Base-by-base conservation (phyloP, 2,888 invertebrate genomes). In the Philaethria dido region DNA sequence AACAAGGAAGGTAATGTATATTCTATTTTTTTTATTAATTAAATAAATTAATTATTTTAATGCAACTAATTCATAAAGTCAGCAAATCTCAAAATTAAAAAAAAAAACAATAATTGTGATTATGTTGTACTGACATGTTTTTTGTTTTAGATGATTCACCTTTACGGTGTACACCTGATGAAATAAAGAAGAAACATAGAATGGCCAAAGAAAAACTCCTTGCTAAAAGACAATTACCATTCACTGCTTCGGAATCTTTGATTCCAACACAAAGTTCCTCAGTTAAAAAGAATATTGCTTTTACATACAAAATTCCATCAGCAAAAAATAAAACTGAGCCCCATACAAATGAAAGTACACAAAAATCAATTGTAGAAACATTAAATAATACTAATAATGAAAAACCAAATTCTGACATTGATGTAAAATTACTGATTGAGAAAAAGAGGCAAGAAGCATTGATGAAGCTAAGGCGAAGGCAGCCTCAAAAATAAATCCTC, bases 111-210 rank as follows among this genome's bases (percentile, higher is more conserved):
- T 44, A 8, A 20, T 48, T 25, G 25, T 18, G 20, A 14, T 25
- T 48, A 6, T 47, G 9, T 62, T 39, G 3, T 62, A 36, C 16
- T 45, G 6, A 13, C 2, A 11, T 39, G 1, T 39, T 48, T 52
- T 64, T 57, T 55, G 66, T 69, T 68, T 57, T 64, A 72, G 88
- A 80, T 6, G 87, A 89, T 74, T 89, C 90, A 11, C 89, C 92
- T 20, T 87, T 89, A 73, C 84, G 85, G 78, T 94, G 93, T 75
- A 93, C 94, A 22, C 92, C 93, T 44, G 93, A 94, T 70, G 94
- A 95, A 84, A 95, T 95, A 60, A 94, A 94, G 78, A 93, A 85
- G 75, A 95, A 95, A 75, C 92, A 94, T 70, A 82, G 91, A 69
- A 92, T 93, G 75, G 95, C 95, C 1, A 86, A 93, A 79, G 94